These are phyloP conservation scores for Oncorhynchus nerka DNA, from an alignment of 2,113 vertebrate genomes.

Conservation along the genomic window DNA sequence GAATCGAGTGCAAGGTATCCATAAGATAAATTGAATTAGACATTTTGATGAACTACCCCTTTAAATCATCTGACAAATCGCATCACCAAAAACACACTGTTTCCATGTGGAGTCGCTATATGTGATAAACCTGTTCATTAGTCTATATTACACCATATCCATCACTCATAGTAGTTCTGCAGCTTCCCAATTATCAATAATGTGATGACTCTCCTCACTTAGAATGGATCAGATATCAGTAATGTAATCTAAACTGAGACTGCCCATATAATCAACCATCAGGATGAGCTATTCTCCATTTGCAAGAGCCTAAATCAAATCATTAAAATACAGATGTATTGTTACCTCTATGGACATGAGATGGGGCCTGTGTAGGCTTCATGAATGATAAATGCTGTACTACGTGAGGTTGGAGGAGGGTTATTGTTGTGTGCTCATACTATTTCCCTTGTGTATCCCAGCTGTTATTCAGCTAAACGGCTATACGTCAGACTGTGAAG, in stretches of 20 bases:
- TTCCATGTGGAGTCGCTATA: no score
- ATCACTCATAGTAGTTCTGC: neutral
- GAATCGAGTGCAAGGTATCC: no score
- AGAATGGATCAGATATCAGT: neutral
- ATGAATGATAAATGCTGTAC: no score
- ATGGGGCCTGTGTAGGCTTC: no score
- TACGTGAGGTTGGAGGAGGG: neutral
- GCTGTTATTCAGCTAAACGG: neutral
- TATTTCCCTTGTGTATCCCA: neutral
- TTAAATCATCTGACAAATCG: no score
- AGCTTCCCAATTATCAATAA: neutral
- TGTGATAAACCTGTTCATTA: no score
- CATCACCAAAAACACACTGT: no score
- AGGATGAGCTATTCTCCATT: neutral
- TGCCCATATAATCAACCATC: neutral
- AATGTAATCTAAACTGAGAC: neutral
- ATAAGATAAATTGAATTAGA: no score
- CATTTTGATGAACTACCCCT: no score
- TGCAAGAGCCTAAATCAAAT: neutral
- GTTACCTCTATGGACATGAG: neutral
- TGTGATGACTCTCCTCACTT: neutral
- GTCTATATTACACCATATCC: neutral
- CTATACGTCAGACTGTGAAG: neutral
- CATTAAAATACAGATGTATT: neutral
- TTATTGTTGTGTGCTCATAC: neutral